phyloP scores from a whole-genome alignment of 2,797 vertebrate genomes.

The Anabas testudineus region DNA sequence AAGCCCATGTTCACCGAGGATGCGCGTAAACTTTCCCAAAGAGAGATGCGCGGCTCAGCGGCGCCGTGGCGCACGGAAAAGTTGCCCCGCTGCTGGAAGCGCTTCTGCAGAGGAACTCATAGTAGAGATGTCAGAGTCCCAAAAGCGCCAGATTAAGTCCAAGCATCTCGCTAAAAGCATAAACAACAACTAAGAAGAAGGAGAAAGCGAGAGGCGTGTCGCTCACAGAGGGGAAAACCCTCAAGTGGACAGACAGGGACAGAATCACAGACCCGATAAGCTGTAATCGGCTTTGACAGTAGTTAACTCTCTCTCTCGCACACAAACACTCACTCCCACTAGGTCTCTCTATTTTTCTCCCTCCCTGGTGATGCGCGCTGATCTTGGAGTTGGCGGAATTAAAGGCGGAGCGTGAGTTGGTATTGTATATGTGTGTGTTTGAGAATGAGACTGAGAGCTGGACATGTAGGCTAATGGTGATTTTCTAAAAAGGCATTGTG shows the following conservation, averaged over 20 bases:
- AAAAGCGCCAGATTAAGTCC: conserved; percentile 50
- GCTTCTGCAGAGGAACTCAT: conserved; percentile 62
- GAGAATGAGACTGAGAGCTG: conserved; percentile 1
- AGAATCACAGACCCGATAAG: conserved; percentile 83
- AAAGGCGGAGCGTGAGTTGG: conserved; percentile 74
- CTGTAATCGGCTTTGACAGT: conserved; percentile 89
- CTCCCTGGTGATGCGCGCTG: conserved; percentile 70
- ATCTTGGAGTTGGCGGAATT: conserved; percentile 70
- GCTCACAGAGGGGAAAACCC: conserved; percentile 40
- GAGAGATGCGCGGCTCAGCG: conserved; percentile 50
- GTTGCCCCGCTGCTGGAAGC: conserved; percentile 69
- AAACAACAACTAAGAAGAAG: conserved; percentile 13
- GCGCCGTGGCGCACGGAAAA: conserved; percentile 70
- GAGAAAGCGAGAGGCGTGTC: conserved; percentile 10
- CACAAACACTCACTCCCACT: conserved; percentile 60
- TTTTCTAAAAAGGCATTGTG: conserved; percentile 9
- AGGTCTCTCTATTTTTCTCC: conserved; percentile 70
- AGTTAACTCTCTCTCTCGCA: conserved; percentile 77
- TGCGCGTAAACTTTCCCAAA: conserved; percentile 65
- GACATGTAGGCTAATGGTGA: conserved; percentile 17
- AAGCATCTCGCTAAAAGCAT: conserved; percentile 36
- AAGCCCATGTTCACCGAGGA: conserved; percentile 46
- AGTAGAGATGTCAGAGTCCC: conserved; percentile 28
- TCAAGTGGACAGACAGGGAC: conserved; percentile 74
- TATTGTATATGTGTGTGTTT: background rate